phyloP scores from a whole-genome alignment of 1,140 invertebrate genomes.

The Ceratina australensis region DNA sequence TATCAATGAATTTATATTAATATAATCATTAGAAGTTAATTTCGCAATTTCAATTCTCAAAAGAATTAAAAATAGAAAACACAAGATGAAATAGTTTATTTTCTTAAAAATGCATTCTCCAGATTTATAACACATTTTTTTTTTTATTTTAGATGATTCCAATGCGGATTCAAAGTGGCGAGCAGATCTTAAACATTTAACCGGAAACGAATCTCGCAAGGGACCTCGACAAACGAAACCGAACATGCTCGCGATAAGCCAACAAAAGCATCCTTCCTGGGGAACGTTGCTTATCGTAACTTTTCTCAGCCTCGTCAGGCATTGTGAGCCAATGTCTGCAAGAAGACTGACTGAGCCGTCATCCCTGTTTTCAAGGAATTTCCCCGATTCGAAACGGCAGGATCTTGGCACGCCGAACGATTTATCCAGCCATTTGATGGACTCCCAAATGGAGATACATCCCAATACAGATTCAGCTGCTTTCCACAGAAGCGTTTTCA shows the following conservation, averaged over 20 bases:
- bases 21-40: no score
- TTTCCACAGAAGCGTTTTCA: slow-evolving; percentile 82
- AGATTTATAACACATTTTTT: no score
- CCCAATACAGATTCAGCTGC: slow-evolving; percentile 69
- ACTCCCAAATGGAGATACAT: slow-evolving; percentile 68
- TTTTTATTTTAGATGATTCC: slow-evolving; percentile 48
- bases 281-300: slow-evolving; percentile 39
- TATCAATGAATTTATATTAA: no score
- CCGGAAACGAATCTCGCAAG: slow-evolving; percentile 24
- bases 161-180: slow-evolving; percentile 55
- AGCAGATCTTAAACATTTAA: slow-evolving; percentile 31
- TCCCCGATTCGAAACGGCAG: slow-evolving; percentile 37
- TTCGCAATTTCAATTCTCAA: no score
- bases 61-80: no score
- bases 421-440: slow-evolving; percentile 79
- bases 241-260: slow-evolving; percentile 37
- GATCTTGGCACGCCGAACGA: slow-evolving; percentile 77
- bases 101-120: no score
- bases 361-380: neutral
- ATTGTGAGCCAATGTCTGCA: slow-evolving; percentile 32
- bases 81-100: no score
- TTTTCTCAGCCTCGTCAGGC: slow-evolving; percentile 44
- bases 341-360: slow-evolving; percentile 17
- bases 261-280: slow-evolving; percentile 49
- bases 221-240: slow-evolving; percentile 13